Evolutionary conservation across 1,140 invertebrate genomes (phyloP), one percentile per base, ranked within the genome.

Genomic region (Lasioglossum baleicum): DNA sequence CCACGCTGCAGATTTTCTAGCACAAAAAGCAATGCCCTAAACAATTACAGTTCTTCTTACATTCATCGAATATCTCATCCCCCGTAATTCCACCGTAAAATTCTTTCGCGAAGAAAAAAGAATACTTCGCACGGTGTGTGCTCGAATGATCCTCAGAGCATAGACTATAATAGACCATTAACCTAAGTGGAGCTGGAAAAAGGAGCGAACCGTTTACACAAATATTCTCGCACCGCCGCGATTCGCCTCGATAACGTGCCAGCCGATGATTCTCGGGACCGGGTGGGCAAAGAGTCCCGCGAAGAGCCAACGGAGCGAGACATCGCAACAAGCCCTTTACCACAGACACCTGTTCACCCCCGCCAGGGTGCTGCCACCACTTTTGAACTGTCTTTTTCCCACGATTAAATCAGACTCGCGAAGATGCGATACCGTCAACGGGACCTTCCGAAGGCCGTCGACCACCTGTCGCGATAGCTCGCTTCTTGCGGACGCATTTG

Each of bases 361-460:
- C 65, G 40, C 73, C 67, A 67, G 42, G 42, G 22, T 17, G n/a
- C 63, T 51, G 56, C 58, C 77, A 78, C 69, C 65, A 75, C 40
- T 70, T 40, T 63, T 56, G 7, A n/a, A 48, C 44, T 58, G 60
- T 76, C 72, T 77, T 86, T 86, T 89, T 88, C 89, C 86, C 87
- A 90, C 87, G 87, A 88, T 89, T 88, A 88, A 90, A 88, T 88
- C 86, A 74, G 56, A 58, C 58, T 13, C 86, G 84, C 84, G 82
- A 75, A 67, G 84, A 88, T 84, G 67, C 71, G 80, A 85, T 86
- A 83, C 64, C 66, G 48, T 58, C 48, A 48, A 60, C 81, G 87
- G 75, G 87, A 89, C 87, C 90, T 90, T 88, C 71, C 80, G 84
- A 90, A 90, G 90, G 90, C 87, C 90, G 89, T 79, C 53, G 84